Evolutionary conservation across 2,888 invertebrate species (phyloP).

Genomic region (Macrophya alboannulata): DNA sequence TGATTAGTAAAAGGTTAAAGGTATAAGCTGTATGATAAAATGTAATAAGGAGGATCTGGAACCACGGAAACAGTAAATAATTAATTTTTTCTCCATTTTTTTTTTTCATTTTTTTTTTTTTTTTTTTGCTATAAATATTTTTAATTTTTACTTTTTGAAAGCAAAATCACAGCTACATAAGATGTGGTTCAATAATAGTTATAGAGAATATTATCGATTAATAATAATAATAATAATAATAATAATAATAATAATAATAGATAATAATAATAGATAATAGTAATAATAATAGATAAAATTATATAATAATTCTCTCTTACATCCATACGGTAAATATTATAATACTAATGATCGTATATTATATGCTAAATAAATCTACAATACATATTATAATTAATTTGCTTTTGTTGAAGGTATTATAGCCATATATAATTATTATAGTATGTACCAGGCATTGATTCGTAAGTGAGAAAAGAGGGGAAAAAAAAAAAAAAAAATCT

Average conservation of each 20-base stretch:
- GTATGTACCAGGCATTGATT: slow-evolving; percentile 43
- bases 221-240: slow-evolving; percentile 63
- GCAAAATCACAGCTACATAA: slow-evolving; percentile 80
- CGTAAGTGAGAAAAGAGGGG: not conserved
- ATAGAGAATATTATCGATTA: slow-evolving; percentile 70
- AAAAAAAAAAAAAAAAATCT: not conserved
- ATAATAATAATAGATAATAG: slow-evolving; percentile 55
- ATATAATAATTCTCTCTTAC: slow-evolving; percentile 77
- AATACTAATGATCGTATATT: slow-evolving; percentile 63
- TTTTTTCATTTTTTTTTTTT: slow-evolving; percentile 38
- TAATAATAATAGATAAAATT: slow-evolving; percentile 73
- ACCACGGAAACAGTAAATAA: not conserved
- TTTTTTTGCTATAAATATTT: slow-evolving; percentile 79
- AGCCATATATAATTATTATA: slow-evolving; percentile 20
- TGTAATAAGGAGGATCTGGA: not conserved
- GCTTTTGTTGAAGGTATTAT: slow-evolving; percentile 35
- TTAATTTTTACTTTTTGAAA: slow-evolving; percentile 80
- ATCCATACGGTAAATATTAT: slow-evolving; percentile 59
- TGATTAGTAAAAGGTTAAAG: not conserved
- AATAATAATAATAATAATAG: slow-evolving; percentile 69
- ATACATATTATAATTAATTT: slow-evolving; percentile 46
- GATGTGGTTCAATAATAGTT: slow-evolving; percentile 77
- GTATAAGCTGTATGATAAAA: not conserved
- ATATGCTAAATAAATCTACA: slow-evolving; percentile 53
- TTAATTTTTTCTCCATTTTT: not conserved